Evolutionary conservation across 2,888 invertebrate species (phyloP), one percentile per base, ranked within the genome.

Genomic region (Mimumesa dahlbomi): DNA sequence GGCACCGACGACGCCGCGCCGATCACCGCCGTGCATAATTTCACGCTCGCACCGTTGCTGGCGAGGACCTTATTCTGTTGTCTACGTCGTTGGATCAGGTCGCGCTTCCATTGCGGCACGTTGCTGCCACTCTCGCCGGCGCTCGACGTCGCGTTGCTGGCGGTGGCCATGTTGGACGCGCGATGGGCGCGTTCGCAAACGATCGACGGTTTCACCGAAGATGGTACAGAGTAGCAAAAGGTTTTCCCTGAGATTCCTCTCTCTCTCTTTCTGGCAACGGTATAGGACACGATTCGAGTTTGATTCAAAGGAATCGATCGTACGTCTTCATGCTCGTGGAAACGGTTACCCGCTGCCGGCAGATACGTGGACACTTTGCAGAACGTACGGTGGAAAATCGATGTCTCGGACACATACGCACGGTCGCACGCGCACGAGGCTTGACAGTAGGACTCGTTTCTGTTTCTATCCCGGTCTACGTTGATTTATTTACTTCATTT

Each of bases 21-120:
- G 29, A 81, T 78, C 40, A 83, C 75, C 13, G 81, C 82, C 48
- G 75, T 75, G 54, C 77, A 83, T 50, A 84, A 65, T 76, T 88
- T 83, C 21, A 82, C 82, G 76, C 82, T 79, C 40, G 82, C 82
- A 63, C 82, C 81, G 77, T 83, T 82, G 75, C 77, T 82, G 71
- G 85, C 74, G 63, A 81, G 80, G 34, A 85, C 87, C 78, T 88
- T 89, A 75, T 84, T 89, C 82, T 90, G 90, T 77, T 92, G 92
- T 75, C 92, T 92, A 67, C 94, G 93, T 49, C 95, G 92, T 89
- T 94, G 93, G 89, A 95, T 94, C 89, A 96, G 92, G 90, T 96
- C 95, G 85, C 94, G 93, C 90, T 95, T 95, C 95, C 96, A 96
- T 89, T 95, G 95, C 72, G 95, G 95, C 88, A 95, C 87, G 74